Conservation (phyloP, 2,113 vertebrate genomes). For the Symphodus melops region DNA sequence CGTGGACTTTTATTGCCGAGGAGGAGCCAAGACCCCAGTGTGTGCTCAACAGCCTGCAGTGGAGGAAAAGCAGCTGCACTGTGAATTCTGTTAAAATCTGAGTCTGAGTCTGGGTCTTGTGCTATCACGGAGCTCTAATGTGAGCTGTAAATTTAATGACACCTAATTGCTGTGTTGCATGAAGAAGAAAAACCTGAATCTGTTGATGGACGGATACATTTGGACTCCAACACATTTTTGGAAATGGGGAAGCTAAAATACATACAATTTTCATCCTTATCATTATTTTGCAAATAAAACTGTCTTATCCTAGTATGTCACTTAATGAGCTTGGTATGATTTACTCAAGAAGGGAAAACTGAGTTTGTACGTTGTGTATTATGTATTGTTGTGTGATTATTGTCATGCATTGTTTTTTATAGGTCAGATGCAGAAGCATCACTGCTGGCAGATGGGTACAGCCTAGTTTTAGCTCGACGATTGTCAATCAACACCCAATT, state of each 20-base stretch:
- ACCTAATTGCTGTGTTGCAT: background rate
- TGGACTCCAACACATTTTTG: background rate
- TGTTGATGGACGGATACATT: background rate
- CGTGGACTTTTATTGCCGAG: slow-evolving; percentile 56
- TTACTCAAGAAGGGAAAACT: background rate
- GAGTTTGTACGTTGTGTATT: too few relatives aligned
- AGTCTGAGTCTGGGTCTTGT: slow-evolving; percentile 1
- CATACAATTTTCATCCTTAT: background rate
- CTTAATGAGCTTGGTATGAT: background rate
- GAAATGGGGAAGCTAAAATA: background rate
- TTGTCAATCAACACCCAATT: too few relatives aligned
- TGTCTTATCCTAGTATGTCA: background rate
- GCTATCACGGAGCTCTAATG: slow-evolving; percentile 2
- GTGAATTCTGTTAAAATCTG: slow-evolving; percentile 15
- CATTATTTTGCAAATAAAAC: background rate
- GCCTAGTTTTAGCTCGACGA: background rate
- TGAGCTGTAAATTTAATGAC: slow-evolving; percentile 2
- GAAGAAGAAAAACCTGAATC: background rate
- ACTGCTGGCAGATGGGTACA: background rate
- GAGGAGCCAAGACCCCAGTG: slow-evolving; percentile 41
- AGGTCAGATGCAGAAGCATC: background rate
- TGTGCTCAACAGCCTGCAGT: slow-evolving; percentile 54
- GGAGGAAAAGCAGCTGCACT: slow-evolving; percentile 34
- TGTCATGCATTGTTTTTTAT: too few relatives aligned
- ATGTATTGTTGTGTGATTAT: too few relatives aligned